These are phyloP conservation scores for Campylorhamphus procurvoides DNA, from an alignment of 2,113 vertebrate genomes.

Conservation along the genomic window DNA sequence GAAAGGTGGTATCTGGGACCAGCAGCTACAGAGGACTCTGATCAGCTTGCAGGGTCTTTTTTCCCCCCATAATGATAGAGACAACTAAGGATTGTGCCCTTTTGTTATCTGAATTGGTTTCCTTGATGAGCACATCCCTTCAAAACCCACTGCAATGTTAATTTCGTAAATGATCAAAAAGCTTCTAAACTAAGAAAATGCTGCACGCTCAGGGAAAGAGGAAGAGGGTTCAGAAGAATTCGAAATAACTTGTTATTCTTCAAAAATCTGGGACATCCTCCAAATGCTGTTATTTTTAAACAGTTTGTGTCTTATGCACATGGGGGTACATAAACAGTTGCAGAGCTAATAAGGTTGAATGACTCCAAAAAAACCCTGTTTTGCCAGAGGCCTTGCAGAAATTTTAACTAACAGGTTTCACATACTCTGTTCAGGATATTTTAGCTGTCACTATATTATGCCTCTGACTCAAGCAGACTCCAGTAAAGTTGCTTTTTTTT, in stretches of 20 bases:
- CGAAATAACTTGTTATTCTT: conserved; percentile 37
- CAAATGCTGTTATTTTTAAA: conserved; percentile 41
- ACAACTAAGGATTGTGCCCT: background rate
- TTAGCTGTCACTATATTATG: background rate
- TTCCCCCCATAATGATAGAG: background rate
- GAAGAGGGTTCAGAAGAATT: conserved; percentile 47
- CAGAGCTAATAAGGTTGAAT: background rate
- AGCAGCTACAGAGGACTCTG: background rate
- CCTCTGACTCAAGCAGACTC: background rate
- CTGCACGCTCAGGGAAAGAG: conserved; percentile 27
- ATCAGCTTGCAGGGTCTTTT: background rate
- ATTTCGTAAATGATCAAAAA: conserved; percentile 69
- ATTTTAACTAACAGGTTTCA: background rate
- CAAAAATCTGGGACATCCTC: conserved; percentile 45
- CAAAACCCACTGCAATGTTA: conserved; percentile 10
- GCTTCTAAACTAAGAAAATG: conserved; percentile 60
- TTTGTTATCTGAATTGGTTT: conserved; percentile 55
- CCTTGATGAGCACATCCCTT: conserved; percentile 41
- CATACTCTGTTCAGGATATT: background rate
- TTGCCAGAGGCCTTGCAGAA: background rate
- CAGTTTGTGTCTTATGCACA: background rate
- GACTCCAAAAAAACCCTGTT: background rate
- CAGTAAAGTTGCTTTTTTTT: background rate
- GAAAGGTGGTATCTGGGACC: background rate
- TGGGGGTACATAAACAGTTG: background rate